phyloP scores from a whole-genome alignment of 2,888 invertebrate species.

The Pseudoips prasinana region DNA sequence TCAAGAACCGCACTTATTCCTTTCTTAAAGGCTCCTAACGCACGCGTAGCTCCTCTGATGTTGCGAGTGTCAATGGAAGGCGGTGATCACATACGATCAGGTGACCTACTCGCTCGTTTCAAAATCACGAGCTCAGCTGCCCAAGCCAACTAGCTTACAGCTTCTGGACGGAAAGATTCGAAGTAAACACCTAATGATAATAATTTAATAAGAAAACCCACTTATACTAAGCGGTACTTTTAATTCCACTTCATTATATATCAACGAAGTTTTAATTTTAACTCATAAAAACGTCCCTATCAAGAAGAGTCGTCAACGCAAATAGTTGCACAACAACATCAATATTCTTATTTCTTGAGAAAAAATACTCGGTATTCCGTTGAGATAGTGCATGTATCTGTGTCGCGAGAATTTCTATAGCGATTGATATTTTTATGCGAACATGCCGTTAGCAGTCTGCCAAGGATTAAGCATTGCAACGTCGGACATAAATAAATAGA shows the following conservation, averaged over 20 bases:
- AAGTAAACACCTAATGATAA: too few species aligned
- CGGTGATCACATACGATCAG: too few species aligned
- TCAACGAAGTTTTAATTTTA: slow-evolving; percentile 21
- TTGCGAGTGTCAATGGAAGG: too few species aligned
- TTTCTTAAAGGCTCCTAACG: too few species aligned
- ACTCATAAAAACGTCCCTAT: slow-evolving; percentile 22
- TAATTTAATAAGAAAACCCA: too few species aligned
- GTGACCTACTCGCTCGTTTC: too few species aligned
- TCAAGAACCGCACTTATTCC: too few species aligned
- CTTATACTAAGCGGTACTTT: too few species aligned
- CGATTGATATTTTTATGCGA: slow-evolving; percentile 57
- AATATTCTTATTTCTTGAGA: slow-evolving; percentile 9
- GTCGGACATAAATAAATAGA: slow-evolving; percentile 70
- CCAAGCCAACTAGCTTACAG: too few species aligned
- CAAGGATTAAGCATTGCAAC: slow-evolving; percentile 76
- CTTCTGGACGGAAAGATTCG: too few species aligned
- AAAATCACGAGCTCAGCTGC: too few species aligned
- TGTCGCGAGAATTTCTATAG: slow-evolving; percentile 24
- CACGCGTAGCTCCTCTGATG: too few species aligned
- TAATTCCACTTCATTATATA: neutral
- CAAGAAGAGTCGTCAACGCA: slow-evolving; percentile 31
- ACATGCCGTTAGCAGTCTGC: slow-evolving; percentile 70
- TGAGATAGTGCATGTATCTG: slow-evolving; percentile 8
- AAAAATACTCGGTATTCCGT: slow-evolving; percentile 12
- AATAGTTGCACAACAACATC: slow-evolving; percentile 35